Evolutionary conservation across 92 coral and sea anemone species (phyloP), one percentile per base, ranked within the genome.

Genomic region (Blastomussa wellsi): DNA sequence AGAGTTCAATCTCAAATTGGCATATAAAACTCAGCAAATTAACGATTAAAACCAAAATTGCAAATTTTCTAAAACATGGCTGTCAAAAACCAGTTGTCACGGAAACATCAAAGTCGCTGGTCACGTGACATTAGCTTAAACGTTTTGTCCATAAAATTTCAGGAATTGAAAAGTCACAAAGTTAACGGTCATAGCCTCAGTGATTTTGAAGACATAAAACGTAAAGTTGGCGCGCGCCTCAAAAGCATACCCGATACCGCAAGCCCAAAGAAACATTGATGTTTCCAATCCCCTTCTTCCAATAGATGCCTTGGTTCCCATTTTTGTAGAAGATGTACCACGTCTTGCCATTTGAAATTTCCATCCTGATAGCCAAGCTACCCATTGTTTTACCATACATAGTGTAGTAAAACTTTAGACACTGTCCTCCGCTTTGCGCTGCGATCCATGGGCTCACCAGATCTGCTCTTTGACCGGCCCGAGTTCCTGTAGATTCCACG

Each of bases 301-400:
- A 96, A 0, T 62, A 85, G 28, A 77, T 65, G 48, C 96, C 94
- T 86, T 94, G 96, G 89, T 91, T 85, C 28, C 98, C 98, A 32
- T 74, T 55, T 67, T 92, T 89, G 86, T 84, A 84, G 81, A 94
- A 94, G 32, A 86, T 77, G 8, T 67, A 53, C 78, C 89, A 82
- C 75, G 84, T 88, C n/a, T 80, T 80, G 35, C 81, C 87, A 15
- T 87, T 33, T 0, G 73, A 55, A 32, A 84, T 31, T 22, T 90
- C 91, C 33, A 94, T 28, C 82, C 52, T 52, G 38, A 96, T 86
- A 2, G 86, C 67, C 73, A 96, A 82, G 9, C 83, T 66, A 1
- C 98, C 98, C 86, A 81, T 92, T 7, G 81, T 88, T 14, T 70
- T 87, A 35, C 98, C 98, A 42, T 92, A 87, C 98, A 96, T 96